Evolutionary conservation across 2,113 vertebrate species (phyloP), one percentile per base, ranked within the genome.

Genomic region (Clarias macrocephalus): DNA sequence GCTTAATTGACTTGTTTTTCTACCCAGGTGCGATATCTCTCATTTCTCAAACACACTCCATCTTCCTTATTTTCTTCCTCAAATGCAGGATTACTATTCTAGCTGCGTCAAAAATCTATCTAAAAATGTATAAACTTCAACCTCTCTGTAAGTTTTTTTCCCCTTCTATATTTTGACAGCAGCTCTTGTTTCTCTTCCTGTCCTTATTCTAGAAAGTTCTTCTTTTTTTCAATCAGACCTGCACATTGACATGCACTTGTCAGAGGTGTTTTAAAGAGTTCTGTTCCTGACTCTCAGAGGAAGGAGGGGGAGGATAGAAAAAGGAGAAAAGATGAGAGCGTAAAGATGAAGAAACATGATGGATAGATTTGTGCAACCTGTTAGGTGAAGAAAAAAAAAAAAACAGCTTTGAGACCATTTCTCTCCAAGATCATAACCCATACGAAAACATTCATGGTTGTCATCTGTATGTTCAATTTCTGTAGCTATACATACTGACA

Each of bases 1-100:
- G 65, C 56, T 37, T 86, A 86, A 86, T 87, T 87, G 86, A 42
- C 86, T 82, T 82, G 86, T 83, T 87, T 87, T 87, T 72, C 80
- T 77, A 82, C 52, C 59, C 86, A 87, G 86, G 86, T 87, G 80
- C 75, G 60, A 75, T 77, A 87, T 25, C 75, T 86, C 23, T 52
- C n/a, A 52, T 86, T 86, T 68, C 85, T 81, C 86, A 42, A 82
- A 76, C 57, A 76, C 80, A 76, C 68, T 83, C 56, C 28, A 54
- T 60, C 60, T 73, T 48, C 68, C 65, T 89, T 86, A 77, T 79
- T 83, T 82, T 30, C 62, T 57, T 89, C 84, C 85, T 86, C 80
- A 68, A 62, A 85, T 83, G 80, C 48, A 86, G 76, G 57, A 89
- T 89, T 86, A 66, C 70, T 85, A 68, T 88, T 86, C 72, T 56